These are phyloP conservation scores for Nematolebias whitei DNA, from an alignment of 2,113 vertebrate species.

Conservation along the genomic window DNA sequence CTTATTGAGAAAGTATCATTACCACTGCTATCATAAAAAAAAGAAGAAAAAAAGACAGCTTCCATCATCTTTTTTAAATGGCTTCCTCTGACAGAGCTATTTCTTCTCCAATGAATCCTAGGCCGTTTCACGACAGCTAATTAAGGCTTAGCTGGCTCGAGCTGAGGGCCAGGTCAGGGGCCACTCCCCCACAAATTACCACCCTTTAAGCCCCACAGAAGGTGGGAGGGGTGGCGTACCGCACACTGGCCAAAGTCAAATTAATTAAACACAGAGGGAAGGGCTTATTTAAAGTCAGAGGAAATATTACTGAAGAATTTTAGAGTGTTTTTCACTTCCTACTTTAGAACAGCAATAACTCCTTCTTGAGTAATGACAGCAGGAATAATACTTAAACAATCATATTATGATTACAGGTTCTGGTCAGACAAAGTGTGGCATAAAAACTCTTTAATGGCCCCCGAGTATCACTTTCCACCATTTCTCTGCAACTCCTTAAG, in stretches of 20 bases:
- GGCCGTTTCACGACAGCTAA: constrained; percentile 82
- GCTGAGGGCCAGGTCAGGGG: constrained; percentile 76
- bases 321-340: constrained; percentile 17
- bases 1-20: constrained; percentile 86
- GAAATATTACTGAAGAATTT: constrained; percentile 38
- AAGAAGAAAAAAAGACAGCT: constrained; percentile 66
- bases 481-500: constrained; percentile 49
- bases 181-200: constrained; percentile 65
- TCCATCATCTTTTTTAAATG: constrained; percentile 82
- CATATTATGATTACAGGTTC: constrained; percentile 71
- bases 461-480: constrained; percentile 45
- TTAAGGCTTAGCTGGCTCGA: constrained; percentile 82
- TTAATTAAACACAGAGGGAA: constrained; percentile 73
- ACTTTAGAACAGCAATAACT: constrained; percentile 33
- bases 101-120: constrained; percentile 78
- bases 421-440: constrained; percentile 56
- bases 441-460: constrained; percentile 66
- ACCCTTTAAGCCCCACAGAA: constrained; percentile 41
- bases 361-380: constrained; percentile 60
- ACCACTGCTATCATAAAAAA: constrained; percentile 70
- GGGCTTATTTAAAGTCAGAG: constrained; percentile 39
- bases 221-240: constrained; percentile 9
- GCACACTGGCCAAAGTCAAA: constrained; percentile 76
- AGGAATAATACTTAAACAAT: constrained; percentile 72
- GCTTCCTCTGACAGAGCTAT: constrained; percentile 77